phyloP scores from a whole-genome alignment of 2,113 vertebrate species.

The Felis chaus region DNA sequence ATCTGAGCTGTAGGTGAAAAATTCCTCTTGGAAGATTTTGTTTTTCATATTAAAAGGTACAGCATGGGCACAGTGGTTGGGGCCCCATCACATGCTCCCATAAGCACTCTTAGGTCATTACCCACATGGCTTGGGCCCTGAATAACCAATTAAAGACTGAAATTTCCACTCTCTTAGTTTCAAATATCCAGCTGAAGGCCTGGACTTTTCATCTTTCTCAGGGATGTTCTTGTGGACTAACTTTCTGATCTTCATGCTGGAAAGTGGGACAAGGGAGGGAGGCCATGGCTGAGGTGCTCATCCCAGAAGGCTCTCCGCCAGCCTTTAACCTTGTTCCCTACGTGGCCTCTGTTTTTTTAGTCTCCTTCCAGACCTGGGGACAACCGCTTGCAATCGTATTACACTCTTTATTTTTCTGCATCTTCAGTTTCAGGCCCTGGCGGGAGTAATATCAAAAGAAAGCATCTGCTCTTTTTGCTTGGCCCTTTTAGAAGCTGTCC shows the following conservation, averaged over 20 bases:
- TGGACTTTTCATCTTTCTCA: not conserved
- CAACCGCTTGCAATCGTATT: not conserved
- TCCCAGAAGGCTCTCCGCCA: not conserved
- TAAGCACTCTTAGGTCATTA: not conserved
- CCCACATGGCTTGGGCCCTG: not conserved
- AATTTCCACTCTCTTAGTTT: not conserved
- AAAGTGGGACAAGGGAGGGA: not conserved
- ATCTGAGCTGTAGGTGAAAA: not conserved
- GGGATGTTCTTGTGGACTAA: not conserved
- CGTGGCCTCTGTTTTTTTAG: not conserved
- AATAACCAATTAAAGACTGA: not conserved
- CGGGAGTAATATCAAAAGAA: not conserved
- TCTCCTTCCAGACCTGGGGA: not conserved
- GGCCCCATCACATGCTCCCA: no score
- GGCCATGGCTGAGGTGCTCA: not conserved
- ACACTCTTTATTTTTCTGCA: not conserved
- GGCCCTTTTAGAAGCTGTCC: not conserved
- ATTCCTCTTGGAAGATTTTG: not conserved
- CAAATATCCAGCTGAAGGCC: not conserved
- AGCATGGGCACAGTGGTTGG: not conserved
- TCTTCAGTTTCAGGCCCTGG: not conserved
- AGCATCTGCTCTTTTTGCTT: not conserved
- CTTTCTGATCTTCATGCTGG: not conserved
- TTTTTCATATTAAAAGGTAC: not conserved
- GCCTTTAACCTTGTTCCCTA: not conserved